A percentile compares a stretch with the other conserved stretches of the same genome.
Conservation (phyloP, 2,888 invertebrate genomes). For the Chorisops tibialis region DNA sequence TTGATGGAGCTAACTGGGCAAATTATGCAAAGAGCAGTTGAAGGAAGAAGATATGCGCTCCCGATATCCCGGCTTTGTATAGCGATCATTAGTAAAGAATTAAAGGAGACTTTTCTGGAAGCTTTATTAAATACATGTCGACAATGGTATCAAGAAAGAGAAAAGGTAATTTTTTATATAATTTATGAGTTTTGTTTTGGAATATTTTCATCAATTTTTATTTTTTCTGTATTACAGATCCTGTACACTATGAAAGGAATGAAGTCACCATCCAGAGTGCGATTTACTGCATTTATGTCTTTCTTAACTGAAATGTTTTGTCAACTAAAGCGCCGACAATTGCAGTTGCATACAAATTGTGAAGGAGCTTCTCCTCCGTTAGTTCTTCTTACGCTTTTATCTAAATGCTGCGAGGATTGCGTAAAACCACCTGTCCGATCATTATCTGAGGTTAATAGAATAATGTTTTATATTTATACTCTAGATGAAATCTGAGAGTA, state of each 20-base stretch:
- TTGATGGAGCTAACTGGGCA: constrained; percentile 83
- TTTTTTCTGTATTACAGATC: constrained; percentile 38
- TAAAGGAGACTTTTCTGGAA: constrained; percentile 83
- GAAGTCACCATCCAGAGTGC: constrained; percentile 61
- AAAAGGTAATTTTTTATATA: constrained; percentile 53
- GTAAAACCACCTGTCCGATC: constrained; percentile 78
- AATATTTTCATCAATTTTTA: neutral
- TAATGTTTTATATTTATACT: neutral
- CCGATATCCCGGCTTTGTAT: constrained; percentile 83
- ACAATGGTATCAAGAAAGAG: constrained; percentile 84
- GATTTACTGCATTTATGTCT: constrained; percentile 80
- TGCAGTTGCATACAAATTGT: constrained; percentile 57
- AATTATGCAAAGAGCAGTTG: constrained; percentile 75
- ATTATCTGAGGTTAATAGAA: constrained; percentile 68
- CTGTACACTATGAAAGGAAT: constrained; percentile 51
- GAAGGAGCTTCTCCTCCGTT: constrained; percentile 65
- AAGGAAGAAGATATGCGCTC: constrained; percentile 71
- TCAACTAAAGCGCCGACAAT: constrained; percentile 69
- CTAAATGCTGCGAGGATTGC: constrained; percentile 87
- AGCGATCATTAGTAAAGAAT: constrained; percentile 82
- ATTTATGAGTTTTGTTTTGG: too few relatives aligned
- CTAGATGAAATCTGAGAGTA: too few relatives aligned
- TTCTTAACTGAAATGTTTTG: constrained; percentile 89
- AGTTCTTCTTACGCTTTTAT: constrained; percentile 76
- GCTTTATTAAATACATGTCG: constrained; percentile 85